phyloP scores from a whole-genome alignment of 1,140 invertebrate genomes.

The fruit fly (Drosophila melanogaster) region Release_6_plus_ISO1_MT NT_033777.3:5015501-5016000 shows the following conservation, averaged over 20 bases:
- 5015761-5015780: slow-evolving; percentile 38
- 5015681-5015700: slow-evolving; percentile 27
- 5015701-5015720: slow-evolving; percentile 4
- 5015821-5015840: slow-evolving; percentile 33
- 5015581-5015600: slow-evolving; percentile 50
- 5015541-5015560: slow-evolving; percentile 43
- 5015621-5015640: neutral
- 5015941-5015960: neutral
- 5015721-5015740: slow-evolving; percentile 41
- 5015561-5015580: slow-evolving; percentile 66
- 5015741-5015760: slow-evolving; percentile 47
- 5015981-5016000: too few relatives aligned
- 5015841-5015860: slow-evolving; percentile 23
- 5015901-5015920: neutral
- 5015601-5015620: neutral
- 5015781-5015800: slow-evolving; percentile 29
- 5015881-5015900: neutral
- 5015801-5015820: slow-evolving; percentile 16
- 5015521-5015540: slow-evolving; percentile 12
- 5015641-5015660: neutral
- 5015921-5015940: too few relatives aligned
- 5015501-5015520: slow-evolving; percentile 45
- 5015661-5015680: neutral
- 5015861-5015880: slow-evolving; percentile 14
- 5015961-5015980: too few relatives aligned